Conservation (phyloP, 2,797 vertebrate genomes). For the Girardinus metallicus region DNA sequence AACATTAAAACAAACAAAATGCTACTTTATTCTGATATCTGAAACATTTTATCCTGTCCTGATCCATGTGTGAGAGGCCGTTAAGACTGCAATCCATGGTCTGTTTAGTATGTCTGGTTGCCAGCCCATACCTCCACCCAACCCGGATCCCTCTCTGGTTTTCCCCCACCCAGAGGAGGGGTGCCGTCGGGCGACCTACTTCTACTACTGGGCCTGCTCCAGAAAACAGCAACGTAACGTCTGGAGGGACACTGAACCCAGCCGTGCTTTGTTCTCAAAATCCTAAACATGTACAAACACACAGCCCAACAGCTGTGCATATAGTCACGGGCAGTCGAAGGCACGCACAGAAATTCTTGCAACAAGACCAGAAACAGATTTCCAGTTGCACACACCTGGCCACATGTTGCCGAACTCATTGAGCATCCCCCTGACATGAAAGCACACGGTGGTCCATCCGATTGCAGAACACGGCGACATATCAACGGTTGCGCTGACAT, state of each 20-base stretch:
- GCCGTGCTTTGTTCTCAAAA: slow-evolving; percentile 69
- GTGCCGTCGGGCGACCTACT: slow-evolving; percentile 73
- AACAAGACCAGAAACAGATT: slow-evolving; percentile 22
- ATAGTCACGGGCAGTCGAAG: slow-evolving; percentile 17
- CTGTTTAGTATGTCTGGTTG: slow-evolving; percentile 49
- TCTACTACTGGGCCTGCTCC: slow-evolving; percentile 73
- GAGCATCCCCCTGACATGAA: slow-evolving; percentile 34
- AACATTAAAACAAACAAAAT: slow-evolving; percentile 2
- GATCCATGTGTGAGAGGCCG: slow-evolving; percentile 38
- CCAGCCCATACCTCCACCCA: slow-evolving; percentile 62
- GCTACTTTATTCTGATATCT: slow-evolving; percentile 11
- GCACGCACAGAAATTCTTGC: slow-evolving; percentile 8
- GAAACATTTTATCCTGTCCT: slow-evolving; percentile 27
- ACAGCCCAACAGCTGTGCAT: slow-evolving; percentile 30
- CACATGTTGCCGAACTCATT: slow-evolving; percentile 13
- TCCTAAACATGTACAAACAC: slow-evolving; percentile 48
- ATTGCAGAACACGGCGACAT: slow-evolving; percentile 50
- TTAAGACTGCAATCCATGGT: slow-evolving; percentile 38
- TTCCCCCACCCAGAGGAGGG: slow-evolving; percentile 58
- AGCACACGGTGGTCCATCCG: not conserved
- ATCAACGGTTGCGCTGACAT: slow-evolving; percentile 34
- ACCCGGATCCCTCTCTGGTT: slow-evolving; percentile 21
- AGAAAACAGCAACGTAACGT: slow-evolving; percentile 78
- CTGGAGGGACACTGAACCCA: slow-evolving; percentile 70
- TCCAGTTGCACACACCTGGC: slow-evolving; percentile 43